phyloP scores from a whole-genome alignment of 2,113 vertebrate genomes.

The Microcebus jonahi region DNA sequence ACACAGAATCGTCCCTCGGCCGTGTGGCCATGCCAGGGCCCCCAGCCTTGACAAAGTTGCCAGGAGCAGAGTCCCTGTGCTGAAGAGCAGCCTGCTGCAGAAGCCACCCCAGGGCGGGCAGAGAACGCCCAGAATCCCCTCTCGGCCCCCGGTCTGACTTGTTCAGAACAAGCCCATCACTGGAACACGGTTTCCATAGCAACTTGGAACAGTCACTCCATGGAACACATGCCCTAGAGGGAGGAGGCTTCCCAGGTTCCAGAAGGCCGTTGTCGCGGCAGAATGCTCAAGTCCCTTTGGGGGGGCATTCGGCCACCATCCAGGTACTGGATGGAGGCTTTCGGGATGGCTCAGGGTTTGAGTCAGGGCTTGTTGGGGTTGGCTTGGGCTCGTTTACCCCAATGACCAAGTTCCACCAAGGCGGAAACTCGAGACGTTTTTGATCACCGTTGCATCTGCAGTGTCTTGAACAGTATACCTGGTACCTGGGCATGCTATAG shows the following conservation, averaged over 20 bases:
- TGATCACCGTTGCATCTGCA: too few species aligned
- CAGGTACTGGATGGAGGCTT: background rate
- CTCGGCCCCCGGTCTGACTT: background rate
- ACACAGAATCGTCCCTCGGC: background rate
- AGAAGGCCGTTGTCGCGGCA: background rate
- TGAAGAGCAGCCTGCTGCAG: background rate
- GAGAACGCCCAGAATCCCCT: background rate
- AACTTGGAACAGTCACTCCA: background rate
- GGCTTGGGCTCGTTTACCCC: background rate
- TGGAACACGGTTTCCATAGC: conserved; percentile 22
- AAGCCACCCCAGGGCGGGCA: background rate
- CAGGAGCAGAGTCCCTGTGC: background rate
- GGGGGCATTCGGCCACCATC: background rate
- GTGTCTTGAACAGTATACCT: accelerated
- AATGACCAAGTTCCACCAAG: background rate
- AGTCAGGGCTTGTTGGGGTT: background rate
- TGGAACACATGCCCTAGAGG: background rate
- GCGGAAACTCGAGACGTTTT: background rate
- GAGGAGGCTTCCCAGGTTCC: background rate
- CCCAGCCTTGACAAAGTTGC: background rate
- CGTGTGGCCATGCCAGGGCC: background rate
- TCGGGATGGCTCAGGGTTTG: background rate
- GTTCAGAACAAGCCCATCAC: background rate
- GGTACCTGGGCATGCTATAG: background rate
- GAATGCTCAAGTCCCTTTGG: background rate